Conservation (phyloP, 2,888 invertebrate species). For the Synanthedon formicaeformis region DNA sequence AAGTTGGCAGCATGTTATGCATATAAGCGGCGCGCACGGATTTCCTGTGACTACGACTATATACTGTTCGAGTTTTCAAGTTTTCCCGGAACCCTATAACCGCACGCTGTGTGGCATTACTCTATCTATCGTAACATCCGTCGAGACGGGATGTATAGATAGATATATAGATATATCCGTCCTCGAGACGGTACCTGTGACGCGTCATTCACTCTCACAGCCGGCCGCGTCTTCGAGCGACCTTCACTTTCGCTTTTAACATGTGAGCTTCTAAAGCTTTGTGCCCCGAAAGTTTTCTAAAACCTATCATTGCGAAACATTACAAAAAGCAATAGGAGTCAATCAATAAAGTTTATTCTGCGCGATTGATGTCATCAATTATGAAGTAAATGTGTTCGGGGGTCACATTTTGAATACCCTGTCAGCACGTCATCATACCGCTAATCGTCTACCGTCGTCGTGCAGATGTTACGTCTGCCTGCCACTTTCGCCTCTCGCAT, state of each 20-base stretch:
- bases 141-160: neutral
- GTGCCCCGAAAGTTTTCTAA: neutral
- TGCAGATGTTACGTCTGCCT: slow-evolving; percentile 14
- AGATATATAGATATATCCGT: neutral
- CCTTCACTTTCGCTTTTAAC: slow-evolving; percentile 39
- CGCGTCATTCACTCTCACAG: neutral
- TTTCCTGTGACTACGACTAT: neutral
- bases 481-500: slow-evolving; percentile 23
- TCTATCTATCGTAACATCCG: neutral
- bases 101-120: neutral
- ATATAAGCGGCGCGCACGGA: neutral
- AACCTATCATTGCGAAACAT: neutral
- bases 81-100: neutral
- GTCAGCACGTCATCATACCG: slow-evolving; percentile 7
- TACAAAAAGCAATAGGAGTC: neutral
- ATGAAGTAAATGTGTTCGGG: neutral
- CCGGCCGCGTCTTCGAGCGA: slow-evolving; percentile 20
- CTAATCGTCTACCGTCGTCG: slow-evolving; percentile 2
- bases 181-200: neutral
- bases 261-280: neutral
- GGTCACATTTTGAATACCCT: neutral
- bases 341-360: neutral
- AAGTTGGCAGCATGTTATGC: neutral
- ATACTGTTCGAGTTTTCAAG: neutral
- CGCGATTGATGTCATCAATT: slow-evolving; percentile 2